These are phyloP conservation scores for Carcina quercana DNA, from an alignment of 2,888 invertebrate species.

Conservation along the genomic window DNA sequence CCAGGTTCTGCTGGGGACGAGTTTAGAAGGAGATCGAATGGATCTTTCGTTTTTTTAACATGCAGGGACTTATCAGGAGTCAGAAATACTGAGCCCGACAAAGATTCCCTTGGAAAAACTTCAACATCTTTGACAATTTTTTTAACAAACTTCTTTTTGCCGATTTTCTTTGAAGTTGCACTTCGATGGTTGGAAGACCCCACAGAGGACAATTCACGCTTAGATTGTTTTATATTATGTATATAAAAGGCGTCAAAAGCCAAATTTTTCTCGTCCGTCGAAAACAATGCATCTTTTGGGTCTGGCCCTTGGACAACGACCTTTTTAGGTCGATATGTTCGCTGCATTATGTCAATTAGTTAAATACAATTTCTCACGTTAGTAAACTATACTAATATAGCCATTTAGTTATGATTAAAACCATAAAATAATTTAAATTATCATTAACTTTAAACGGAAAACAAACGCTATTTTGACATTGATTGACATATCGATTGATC, in stretches of 20 bases:
- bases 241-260: constrained; percentile 62
- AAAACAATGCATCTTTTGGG: constrained; percentile 42
- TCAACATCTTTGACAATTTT: constrained; percentile 45
- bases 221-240: constrained; percentile 61
- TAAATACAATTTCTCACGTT: neutral
- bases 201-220: constrained; percentile 49
- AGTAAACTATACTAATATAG: no score
- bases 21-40: constrained; percentile 54
- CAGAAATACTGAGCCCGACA: constrained; percentile 36
- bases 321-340: constrained; percentile 58
- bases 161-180: constrained; percentile 39
- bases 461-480: no score
- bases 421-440: no score
- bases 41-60: constrained; percentile 52
- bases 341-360: constrained; percentile 31
- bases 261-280: constrained; percentile 47
- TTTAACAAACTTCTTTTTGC: constrained; percentile 60
- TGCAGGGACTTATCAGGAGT: constrained; percentile 62
- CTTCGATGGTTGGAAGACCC: constrained; percentile 33
- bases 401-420: no score
- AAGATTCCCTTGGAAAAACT: constrained; percentile 23
- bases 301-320: constrained; percentile 40
- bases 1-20: constrained; percentile 26
- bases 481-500: no score
- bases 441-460: no score